These are phyloP conservation scores for Pempheris klunzingeri DNA, from an alignment of 2,797 vertebrate genomes.

Conservation along the genomic window DNA sequence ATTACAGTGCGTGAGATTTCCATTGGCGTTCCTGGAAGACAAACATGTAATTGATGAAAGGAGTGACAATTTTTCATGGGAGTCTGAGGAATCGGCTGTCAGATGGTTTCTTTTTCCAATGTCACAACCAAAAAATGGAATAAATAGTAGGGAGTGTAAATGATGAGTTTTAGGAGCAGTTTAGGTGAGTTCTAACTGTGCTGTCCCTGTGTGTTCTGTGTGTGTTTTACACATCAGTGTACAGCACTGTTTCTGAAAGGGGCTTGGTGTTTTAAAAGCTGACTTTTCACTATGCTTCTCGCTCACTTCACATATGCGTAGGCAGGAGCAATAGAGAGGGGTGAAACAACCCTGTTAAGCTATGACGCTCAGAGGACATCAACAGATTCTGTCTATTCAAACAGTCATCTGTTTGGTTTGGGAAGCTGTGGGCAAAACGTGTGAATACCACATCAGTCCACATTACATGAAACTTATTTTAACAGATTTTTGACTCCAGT, in stretches of 20 bases:
- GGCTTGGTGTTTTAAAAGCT: slow-evolving; percentile 1
- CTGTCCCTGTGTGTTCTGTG: background rate
- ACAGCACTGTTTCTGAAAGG: background rate
- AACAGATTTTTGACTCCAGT: background rate
- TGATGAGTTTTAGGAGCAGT: background rate
- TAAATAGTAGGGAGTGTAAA: background rate
- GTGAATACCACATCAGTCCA: background rate
- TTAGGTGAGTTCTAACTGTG: background rate
- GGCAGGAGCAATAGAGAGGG: slow-evolving; percentile 38
- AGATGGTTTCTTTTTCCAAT: background rate
- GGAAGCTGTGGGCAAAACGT: background rate
- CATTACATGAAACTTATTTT: background rate
- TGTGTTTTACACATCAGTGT: background rate
- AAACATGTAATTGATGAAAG: slow-evolving; percentile 48
- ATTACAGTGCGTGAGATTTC: slow-evolving; percentile 3
- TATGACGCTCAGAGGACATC: slow-evolving; percentile 52
- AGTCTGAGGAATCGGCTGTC: slow-evolving; percentile 16
- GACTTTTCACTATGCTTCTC: slow-evolving; percentile 43
- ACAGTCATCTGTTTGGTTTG: background rate
- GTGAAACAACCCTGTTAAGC: slow-evolving; percentile 60
- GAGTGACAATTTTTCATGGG: slow-evolving; percentile 26
- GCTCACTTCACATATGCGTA: slow-evolving; percentile 60
- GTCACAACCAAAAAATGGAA: background rate
- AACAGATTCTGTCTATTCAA: slow-evolving; percentile 47
- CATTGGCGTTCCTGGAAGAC: slow-evolving; percentile 42